phyloP scores from a whole-genome alignment of 2,797 vertebrate genomes.

The Rhynchotus rufescens region DNA sequence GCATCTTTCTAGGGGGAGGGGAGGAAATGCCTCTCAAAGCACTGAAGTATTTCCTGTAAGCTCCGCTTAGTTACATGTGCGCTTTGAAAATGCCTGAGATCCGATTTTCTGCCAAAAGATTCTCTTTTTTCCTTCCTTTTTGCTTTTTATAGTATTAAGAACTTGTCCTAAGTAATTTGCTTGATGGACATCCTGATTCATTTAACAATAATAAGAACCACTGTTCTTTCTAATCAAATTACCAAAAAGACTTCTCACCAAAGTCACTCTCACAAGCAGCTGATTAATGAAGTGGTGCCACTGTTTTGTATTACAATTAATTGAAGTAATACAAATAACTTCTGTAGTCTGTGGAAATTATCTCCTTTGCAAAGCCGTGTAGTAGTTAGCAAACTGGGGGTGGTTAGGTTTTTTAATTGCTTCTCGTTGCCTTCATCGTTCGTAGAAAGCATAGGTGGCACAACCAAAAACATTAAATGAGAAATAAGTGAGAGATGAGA shows the following conservation, averaged over 20 bases:
- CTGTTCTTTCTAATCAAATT: constrained; percentile 82
- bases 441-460: neutral
- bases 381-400: constrained; percentile 63
- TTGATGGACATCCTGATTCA: constrained; percentile 80
- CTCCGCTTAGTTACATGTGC: constrained; percentile 66
- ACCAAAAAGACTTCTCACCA: constrained; percentile 80
- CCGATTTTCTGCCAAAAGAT: constrained; percentile 72
- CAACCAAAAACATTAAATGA: neutral
- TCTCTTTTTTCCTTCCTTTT: constrained; percentile 42
- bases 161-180: constrained; percentile 72
- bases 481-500: neutral
- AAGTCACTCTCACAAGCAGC: constrained; percentile 81
- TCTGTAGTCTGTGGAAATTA: constrained; percentile 80
- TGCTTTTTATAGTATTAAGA: constrained; percentile 68
- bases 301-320: constrained; percentile 84
- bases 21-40: constrained; percentile 83
- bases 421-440: constrained; percentile 19
- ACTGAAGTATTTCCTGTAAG: constrained; percentile 80
- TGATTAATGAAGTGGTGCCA: constrained; percentile 86
- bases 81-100: constrained; percentile 66
- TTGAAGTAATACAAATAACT: constrained; percentile 86
- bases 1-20: constrained; percentile 80
- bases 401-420: neutral
- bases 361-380: constrained; percentile 76
- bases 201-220: constrained; percentile 72